A percentile compares a stretch with the other conserved stretches of the same genome.
These are phyloP conservation scores for Drosophila bocki DNA, from an alignment of 1,140 invertebrate species.

Conservation along the genomic window DNA sequence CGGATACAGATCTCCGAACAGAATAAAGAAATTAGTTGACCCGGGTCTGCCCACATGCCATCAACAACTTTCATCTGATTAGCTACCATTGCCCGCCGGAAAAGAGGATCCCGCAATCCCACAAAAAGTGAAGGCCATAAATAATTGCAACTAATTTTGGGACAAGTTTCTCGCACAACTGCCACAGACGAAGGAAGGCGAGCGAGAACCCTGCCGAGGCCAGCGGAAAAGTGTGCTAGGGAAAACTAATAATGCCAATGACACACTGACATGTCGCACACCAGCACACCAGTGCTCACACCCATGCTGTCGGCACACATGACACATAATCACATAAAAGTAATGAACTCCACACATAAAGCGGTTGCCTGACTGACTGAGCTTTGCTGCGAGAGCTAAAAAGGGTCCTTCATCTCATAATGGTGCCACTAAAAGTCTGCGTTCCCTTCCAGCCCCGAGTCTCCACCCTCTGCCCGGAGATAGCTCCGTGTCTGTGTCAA, in stretches of 20 bases:
- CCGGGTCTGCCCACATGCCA: constrained; percentile 22
- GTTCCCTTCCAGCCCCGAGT: not conserved
- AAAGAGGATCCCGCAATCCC: not conserved
- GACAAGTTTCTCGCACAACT: constrained; percentile 41
- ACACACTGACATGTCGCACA: constrained; percentile 51
- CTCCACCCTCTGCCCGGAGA: not conserved
- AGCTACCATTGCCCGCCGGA: constrained; percentile 17
- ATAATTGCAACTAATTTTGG: constrained; percentile 76
- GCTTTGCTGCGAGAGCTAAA: constrained; percentile 20
- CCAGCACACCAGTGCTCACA: constrained; percentile 4
- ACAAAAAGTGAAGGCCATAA: constrained; percentile 60
- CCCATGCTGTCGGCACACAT: constrained; percentile 39
- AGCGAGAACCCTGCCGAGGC: not conserved
- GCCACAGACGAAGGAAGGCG: constrained; percentile 7
- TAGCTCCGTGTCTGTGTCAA: constrained; percentile 24
- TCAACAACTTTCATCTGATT: constrained; percentile 46
- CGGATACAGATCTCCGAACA: constrained; percentile 27
- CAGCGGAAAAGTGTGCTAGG: constrained; percentile 28
- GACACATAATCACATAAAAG: constrained; percentile 81
- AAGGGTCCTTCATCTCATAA: constrained; percentile 52
- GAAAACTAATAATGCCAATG: constrained; percentile 75
- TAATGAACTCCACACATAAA: constrained; percentile 78
- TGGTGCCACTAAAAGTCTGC: constrained; percentile 59
- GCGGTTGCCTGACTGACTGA: constrained; percentile 59
- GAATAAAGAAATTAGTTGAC: constrained; percentile 40